These are phyloP conservation scores for Cydia pomonella DNA, from an alignment of 1,140 invertebrate species.

Conservation along the genomic window DNA sequence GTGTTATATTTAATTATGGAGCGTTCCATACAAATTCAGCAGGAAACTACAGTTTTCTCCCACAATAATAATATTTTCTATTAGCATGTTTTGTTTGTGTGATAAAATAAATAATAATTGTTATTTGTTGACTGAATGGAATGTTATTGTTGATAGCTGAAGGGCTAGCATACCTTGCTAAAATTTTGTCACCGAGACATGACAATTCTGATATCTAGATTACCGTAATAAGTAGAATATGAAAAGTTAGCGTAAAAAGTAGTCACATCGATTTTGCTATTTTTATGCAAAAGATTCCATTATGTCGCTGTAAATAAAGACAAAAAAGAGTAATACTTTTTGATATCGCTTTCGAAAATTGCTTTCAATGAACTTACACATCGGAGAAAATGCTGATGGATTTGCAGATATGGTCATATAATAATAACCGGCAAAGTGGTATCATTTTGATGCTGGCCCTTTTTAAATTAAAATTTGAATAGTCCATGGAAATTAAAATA, in stretches of 20 bases:
- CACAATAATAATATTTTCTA: neutral
- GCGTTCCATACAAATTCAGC: neutral
- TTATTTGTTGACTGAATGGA: conserved; percentile 23
- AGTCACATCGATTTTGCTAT: neutral
- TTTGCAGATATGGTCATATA: no score
- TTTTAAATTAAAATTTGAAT: neutral
- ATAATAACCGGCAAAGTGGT: neutral
- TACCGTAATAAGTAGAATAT: no score
- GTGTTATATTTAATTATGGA: neutral
- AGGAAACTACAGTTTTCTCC: neutral
- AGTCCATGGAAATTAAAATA: neutral
- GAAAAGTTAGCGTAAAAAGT: neutral
- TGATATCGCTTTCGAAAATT: neutral
- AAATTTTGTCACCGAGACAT: neutral
- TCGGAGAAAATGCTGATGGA: no score
- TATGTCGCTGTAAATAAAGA: neutral
- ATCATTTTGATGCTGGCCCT: neutral
- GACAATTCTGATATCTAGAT: neutral
- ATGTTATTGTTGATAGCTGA: conserved; percentile 10
- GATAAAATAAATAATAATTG: conserved; percentile 28
- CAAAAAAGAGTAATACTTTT: neutral
- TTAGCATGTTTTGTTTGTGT: conserved; percentile 19
- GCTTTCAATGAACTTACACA: no score
- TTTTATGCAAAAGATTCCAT: neutral
- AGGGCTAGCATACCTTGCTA: neutral